These are phyloP conservation scores for Andrena minutula DNA, from an alignment of 2,888 invertebrate species.

Conservation along the genomic window DNA sequence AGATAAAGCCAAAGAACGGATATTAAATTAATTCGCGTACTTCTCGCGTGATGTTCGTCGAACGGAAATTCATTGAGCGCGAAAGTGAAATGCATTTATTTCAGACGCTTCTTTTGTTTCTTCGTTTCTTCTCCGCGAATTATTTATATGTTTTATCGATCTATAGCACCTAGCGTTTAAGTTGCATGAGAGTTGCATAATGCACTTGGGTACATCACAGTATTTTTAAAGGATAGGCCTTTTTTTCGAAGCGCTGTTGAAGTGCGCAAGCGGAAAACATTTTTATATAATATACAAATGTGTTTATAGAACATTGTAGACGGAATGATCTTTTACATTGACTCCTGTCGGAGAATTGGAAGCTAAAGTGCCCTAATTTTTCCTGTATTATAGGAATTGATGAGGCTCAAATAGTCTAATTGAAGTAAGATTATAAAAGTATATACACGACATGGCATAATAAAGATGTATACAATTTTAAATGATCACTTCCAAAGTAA, in stretches of 20 bases:
- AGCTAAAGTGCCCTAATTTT: constrained; percentile 63
- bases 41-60: constrained; percentile 14
- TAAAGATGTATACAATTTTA: constrained; percentile 43
- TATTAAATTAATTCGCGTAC: constrained; percentile 24
- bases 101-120: constrained; percentile 11
- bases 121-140: constrained; percentile 17
- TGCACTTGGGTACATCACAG: constrained; percentile 50
- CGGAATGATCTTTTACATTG: constrained; percentile 62
- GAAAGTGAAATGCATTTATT: constrained; percentile 18
- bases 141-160: constrained; percentile 28
- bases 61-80: background rate
- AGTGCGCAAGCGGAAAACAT: constrained; percentile 38
- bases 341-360: constrained; percentile 59
- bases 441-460: constrained; percentile 31
- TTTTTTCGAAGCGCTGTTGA: constrained; percentile 44
- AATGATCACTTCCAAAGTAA: constrained; percentile 52
- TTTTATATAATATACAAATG: constrained; percentile 65
- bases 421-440: constrained; percentile 40
- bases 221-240: constrained; percentile 66
- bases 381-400: constrained; percentile 64
- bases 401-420: constrained; percentile 63
- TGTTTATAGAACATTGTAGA: constrained; percentile 61
- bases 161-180: constrained; percentile 36
- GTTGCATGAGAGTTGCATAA: constrained; percentile 32
- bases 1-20: constrained; percentile 47